Conservation (phyloP, 2,113 vertebrate genomes). For the Pseudorasbora parva region DNA sequence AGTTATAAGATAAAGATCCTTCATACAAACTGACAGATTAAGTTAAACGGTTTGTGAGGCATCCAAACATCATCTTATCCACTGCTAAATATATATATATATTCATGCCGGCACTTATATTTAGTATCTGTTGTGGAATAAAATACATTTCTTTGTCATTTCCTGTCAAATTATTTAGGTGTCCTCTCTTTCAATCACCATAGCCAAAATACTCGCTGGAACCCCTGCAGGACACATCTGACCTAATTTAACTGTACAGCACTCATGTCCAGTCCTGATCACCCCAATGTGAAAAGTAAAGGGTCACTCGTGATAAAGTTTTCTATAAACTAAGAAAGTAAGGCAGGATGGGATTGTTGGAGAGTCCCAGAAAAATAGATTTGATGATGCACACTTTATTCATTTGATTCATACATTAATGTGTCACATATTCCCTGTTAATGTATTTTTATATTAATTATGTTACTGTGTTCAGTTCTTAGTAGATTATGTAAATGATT, state of each 20-base stretch:
- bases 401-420: not conserved
- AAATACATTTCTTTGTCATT: not conserved
- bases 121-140: not conserved
- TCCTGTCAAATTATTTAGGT: not conserved
- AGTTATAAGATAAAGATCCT: constrained; percentile 6
- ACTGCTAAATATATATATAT: not conserved
- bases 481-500: no score
- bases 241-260: constrained; percentile 32
- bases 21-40: not conserved
- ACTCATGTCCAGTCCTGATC: not conserved
- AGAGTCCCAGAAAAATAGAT: not conserved
- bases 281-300: not conserved
- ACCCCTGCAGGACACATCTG: constrained; percentile 31
- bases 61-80: not conserved
- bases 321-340: not conserved
- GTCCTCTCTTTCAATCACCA: not conserved
- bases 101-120: not conserved
- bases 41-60: not conserved
- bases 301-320: not conserved
- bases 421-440: not conserved
- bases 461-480: no score
- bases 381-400: not conserved
- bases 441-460: no score
- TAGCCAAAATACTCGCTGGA: not conserved
- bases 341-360: not conserved